phyloP scores from a whole-genome alignment of 2,888 invertebrate genomes.

The Unio pictorum region DNA sequence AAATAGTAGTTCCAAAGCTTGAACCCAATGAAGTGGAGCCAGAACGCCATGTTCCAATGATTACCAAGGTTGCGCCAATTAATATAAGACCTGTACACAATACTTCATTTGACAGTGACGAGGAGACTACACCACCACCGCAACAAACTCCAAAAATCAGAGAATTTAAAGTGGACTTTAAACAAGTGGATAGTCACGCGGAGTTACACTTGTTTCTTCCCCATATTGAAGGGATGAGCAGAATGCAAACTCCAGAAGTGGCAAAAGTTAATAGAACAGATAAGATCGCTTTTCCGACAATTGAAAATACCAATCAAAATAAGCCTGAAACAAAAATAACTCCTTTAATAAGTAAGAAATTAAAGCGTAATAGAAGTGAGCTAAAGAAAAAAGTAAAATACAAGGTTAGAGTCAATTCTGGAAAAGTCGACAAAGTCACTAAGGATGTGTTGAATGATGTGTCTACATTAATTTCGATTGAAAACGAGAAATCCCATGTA shows the following conservation, averaged over 20 bases:
- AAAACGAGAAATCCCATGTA: conserved; percentile 24
- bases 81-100: no score
- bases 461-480: conserved; percentile 43
- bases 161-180: conserved; percentile 45
- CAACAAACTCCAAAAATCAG: background rate
- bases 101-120: no score
- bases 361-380: conserved; percentile 4
- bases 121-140: conserved; percentile 5
- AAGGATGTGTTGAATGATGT: conserved; percentile 45
- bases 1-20: no score
- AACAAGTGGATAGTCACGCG: conserved; percentile 38
- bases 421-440: conserved; percentile 29
- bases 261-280: conserved; percentile 6
- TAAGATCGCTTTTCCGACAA: conserved; percentile 24
- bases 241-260: conserved; percentile 24
- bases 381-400: conserved; percentile 31
- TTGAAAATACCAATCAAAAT: conserved; percentile 18
- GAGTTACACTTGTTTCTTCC: conserved; percentile 48
- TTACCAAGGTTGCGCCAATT: no score
- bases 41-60: no score
- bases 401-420: conserved; percentile 18
- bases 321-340: conserved; percentile 20
- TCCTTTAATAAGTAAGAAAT: conserved; percentile 13
- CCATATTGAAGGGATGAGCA: conserved; percentile 30
- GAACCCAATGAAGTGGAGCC: no score